Percentiles rank a stretch among this genome's conserved stretches.
phyloP scores from a whole-genome alignment of 2,888 invertebrate species.

The Orthosia cruda region DNA sequence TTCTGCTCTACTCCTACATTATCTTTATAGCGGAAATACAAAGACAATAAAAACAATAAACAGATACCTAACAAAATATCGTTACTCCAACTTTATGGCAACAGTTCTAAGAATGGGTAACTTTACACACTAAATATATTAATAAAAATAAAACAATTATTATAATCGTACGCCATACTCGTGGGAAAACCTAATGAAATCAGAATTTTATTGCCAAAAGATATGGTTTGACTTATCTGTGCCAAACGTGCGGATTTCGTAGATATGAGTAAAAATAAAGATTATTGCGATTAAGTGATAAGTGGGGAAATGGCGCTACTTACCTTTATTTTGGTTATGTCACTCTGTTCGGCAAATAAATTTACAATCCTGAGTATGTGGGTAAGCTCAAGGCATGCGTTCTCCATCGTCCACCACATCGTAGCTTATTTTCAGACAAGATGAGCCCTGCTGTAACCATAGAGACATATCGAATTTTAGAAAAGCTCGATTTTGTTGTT shows the following conservation, averaged over 20 bases:
- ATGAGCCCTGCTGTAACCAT: too few species aligned
- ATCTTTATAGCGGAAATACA: conserved; percentile 14
- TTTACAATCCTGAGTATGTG: neutral
- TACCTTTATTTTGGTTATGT: conserved; percentile 15
- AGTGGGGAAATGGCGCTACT: conserved; percentile 25
- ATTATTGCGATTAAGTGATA: conserved; percentile 40
- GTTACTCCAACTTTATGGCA: conserved; percentile 32
- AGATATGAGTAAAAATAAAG: conserved; percentile 43
- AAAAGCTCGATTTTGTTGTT: neutral
- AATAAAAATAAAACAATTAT: conserved; percentile 32
- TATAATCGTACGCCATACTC: conserved; percentile 17
- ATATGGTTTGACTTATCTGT: conserved; percentile 49
- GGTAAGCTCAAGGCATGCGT: too few species aligned
- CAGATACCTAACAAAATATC: neutral
- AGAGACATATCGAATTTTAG: too few species aligned
- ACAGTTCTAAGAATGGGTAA: conserved; percentile 11
- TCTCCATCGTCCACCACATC: too few species aligned
- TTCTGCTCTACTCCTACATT: neutral
- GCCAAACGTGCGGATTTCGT: conserved; percentile 36
- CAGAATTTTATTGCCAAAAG: conserved; percentile 55
- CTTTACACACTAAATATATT: conserved; percentile 5
- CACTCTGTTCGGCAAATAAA: conserved; percentile 8
- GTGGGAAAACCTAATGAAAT: conserved; percentile 60
- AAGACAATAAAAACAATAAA: conserved; percentile 15
- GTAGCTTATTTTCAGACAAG: too few species aligned